Conservation (phyloP, 35 echinoderm and acorn worm genomes). For the Heliocidaris tuberculata region DNA sequence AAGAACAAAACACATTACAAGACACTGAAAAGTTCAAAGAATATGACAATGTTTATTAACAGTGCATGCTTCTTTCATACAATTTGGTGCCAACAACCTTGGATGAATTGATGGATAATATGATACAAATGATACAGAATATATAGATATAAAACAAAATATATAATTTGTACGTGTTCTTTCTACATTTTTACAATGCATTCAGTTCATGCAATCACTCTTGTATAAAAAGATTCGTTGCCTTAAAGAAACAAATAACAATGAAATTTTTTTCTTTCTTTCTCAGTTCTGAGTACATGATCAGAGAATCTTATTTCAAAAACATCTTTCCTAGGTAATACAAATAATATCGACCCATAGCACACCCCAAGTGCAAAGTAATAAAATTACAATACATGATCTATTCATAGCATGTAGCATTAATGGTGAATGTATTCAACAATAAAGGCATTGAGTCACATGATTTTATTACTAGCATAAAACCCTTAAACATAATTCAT, state of each 20-base stretch:
- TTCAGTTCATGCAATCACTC: neutral
- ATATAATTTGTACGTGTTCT: slow-evolving; percentile 19
- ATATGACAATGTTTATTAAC: slow-evolving; percentile 36
- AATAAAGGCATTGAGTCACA: neutral
- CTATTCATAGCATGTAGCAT: neutral
- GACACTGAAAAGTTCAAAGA: neutral
- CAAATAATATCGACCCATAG: neutral
- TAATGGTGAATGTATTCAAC: neutral
- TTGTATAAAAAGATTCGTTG: neutral
- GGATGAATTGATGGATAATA: neutral
- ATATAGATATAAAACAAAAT: slow-evolving; percentile 43
- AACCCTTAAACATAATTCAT: too few species aligned
- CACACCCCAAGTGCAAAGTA: neutral
- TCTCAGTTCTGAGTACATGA: neutral
- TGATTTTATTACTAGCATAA: neutral
- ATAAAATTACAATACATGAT: neutral
- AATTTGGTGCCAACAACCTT: neutral
- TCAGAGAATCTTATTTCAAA: neutral
- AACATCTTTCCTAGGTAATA: neutral
- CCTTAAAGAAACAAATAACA: neutral
- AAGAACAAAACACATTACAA: too few species aligned
- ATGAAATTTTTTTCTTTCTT: neutral
- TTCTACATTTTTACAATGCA: slow-evolving; percentile 18
- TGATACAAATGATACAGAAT: slow-evolving; percentile 5
- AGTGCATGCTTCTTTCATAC: slow-evolving; percentile 2